Base-by-base conservation (phyloP, 2,888 invertebrate genomes). In the Thymelicus acteon region DNA sequence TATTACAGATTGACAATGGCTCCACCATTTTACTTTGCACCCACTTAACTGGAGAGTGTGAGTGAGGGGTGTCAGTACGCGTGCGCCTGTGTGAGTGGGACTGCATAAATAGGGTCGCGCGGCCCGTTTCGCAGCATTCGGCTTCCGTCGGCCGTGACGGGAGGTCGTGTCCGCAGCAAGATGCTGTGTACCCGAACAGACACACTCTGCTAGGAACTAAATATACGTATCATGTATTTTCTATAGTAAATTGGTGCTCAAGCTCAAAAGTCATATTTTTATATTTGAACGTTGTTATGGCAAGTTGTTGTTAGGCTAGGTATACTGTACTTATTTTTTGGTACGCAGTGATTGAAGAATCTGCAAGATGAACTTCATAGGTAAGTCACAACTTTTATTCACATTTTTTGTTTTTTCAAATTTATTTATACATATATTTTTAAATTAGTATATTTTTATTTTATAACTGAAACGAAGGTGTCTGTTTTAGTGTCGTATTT, bases 221-320 rank as follows among this genome's bases (percentile, higher is more conserved):
- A 86, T 81, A 91, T 85, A 92, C 93, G 93, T 93, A 93, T 92
- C 93, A 93, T 91, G 86, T 88, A 89, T 85, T 86, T 84, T 89
- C 83, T 88, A 88, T 78, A 77, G 85, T 81, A 82, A 87, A 82
- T 91, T 88, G 93, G 93, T 93, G 93, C 93, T 93, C 92, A 92
- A 92, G 82, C 81, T 78, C 79, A 76, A 73, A 75, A 79, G 82
- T 83, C 85, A 84, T 89, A 88, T 88, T 90, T 92, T 90, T 91
- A 89, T 88, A 89, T 82, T 79, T 72, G 85, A 84, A 83, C 84
- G 82, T 88, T 85, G 85, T 85, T 89, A 91, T 90, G 89, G 81
- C 81, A 81, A 83, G 78, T 84, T 83, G 85, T 85, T 77, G 76
- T 62, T 91, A 86, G 80, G 80, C 85, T 83, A 85, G 83, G 80